A percentile compares a stretch with the other conserved stretches of the same genome.
Evolutionary conservation across 2,113 vertebrate species (phyloP).

Genomic region (Excalfactoria chinensis): DNA sequence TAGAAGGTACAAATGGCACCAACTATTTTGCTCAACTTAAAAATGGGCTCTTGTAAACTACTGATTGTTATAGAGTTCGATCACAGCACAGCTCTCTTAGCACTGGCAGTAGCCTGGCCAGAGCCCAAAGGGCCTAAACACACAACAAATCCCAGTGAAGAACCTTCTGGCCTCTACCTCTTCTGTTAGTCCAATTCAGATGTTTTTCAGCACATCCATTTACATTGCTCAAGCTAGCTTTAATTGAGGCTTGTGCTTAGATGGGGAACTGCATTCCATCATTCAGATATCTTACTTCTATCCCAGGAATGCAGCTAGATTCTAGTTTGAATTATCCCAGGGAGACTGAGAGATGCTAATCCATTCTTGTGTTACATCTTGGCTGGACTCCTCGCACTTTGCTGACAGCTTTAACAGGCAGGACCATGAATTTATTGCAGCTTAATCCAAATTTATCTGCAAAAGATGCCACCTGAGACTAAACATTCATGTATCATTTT

Average conservation of each 20-base stretch:
- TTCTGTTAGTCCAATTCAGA: not conserved
- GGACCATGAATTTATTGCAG: constrained; percentile 19
- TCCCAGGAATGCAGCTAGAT: constrained; percentile 36
- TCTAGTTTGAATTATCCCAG: constrained; percentile 11
- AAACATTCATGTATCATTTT: constrained; percentile 17
- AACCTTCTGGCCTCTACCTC: not conserved
- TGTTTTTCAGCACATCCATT: not conserved
- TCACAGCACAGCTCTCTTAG: not conserved
- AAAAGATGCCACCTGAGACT: constrained; percentile 50
- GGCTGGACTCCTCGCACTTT: constrained; percentile 9
- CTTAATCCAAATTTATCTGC: constrained; percentile 23
- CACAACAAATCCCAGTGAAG: not conserved
- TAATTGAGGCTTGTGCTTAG: not conserved
- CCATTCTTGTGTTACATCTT: constrained; percentile 26
- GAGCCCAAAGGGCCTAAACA: not conserved
- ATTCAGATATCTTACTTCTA: constrained; percentile 29
- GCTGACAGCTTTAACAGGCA: constrained; percentile 35
- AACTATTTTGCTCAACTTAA: not conserved
- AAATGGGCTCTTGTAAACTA: not conserved
- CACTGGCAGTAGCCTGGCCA: not conserved
- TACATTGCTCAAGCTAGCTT: not conserved
- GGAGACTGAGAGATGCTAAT: constrained; percentile 15
- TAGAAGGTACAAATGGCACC: not conserved
- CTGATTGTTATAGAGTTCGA: not conserved
- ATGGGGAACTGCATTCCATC: not conserved